Base-by-base conservation (phyloP, 2,888 invertebrate species). In the Plebejus anna region DNA sequence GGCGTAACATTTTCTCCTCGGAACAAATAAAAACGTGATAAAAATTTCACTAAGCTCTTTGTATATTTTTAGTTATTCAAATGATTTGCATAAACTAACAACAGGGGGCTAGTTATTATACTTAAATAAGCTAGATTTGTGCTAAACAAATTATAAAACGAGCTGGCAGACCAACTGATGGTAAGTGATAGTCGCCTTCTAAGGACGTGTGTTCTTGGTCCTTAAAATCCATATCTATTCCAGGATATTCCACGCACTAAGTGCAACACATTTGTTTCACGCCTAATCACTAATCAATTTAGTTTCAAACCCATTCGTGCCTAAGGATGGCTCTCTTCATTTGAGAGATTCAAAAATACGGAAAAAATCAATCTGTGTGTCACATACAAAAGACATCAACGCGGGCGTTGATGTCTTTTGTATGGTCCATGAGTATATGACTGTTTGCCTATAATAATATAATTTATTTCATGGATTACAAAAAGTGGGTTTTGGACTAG, bases 21-120 rank as follows among this genome's bases (percentile, higher is more conserved):
- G 28, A 47, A 73, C 28, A 32, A 73, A 22, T 51, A 51, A 51
- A 73, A 73, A 51, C 47, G 73, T 73, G 73, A 55, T 11, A 6
- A 16, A 0, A 22, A n/a, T 55, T 73, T 47, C 73, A 47, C 51
- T 28, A 28, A 73, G n/a, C 32, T 51, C 22, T 47, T 73, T 47
- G n/a, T 47, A 72, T 61, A 11, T 28, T 22, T 66, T 5, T 32
- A 13, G 2, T 4, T 66, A 36, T 66, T 32, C 28, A 32, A 32
- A 32, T 66, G 13, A 66, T 66, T 66, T 66, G 66, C 32, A 32
- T 32, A 32, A 66, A 66, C 16, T 36, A 66, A 66, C 66, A 66
- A 66, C 36, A 66, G 32, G 22, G 22, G 22, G 22, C 22, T 4
- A 32, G 11, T 66, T 66, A 32, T 7, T 28, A 22, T 66, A 4